phyloP scores from a whole-genome alignment of 2,797 vertebrate species.

The Lepilemur ruficaudatus region DNA sequence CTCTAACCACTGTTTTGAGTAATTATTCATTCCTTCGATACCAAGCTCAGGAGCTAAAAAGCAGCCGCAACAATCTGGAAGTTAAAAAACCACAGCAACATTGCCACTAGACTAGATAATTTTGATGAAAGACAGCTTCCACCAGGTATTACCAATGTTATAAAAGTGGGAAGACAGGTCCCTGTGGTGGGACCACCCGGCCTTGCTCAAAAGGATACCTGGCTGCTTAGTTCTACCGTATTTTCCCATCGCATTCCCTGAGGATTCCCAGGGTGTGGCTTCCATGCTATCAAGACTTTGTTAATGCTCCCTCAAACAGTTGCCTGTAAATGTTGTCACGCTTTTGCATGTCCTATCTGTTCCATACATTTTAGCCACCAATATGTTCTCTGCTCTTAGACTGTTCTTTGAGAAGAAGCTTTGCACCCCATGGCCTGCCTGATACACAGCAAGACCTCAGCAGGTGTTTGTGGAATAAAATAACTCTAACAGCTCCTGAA shows the following conservation, averaged over 20 bases:
- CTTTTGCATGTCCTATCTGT: background rate
- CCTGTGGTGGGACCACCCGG: rapidly evolving
- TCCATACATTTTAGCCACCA: background rate
- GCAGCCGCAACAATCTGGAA: background rate
- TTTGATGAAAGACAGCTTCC: background rate
- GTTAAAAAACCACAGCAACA: background rate
- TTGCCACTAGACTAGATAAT: background rate
- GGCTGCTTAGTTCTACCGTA: background rate
- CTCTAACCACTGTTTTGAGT: too few relatives aligned
- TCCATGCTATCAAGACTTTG: background rate
- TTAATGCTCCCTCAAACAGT: too few relatives aligned
- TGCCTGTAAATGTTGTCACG: too few relatives aligned
- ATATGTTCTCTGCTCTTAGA: background rate
- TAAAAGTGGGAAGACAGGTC: background rate
- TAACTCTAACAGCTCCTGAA: background rate
- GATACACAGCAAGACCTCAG: background rate
- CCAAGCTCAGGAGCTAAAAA: too few relatives aligned
- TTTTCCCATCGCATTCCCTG: background rate
- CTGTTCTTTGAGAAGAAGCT: too few relatives aligned
- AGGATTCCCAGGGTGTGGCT: background rate
- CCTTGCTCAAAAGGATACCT: too few relatives aligned
- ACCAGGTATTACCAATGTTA: background rate
- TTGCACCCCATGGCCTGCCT: background rate
- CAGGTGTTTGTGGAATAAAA: background rate
- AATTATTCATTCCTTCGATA: too few relatives aligned